phyloP scores from a whole-genome alignment of 2,888 invertebrate species.

The Helobdella robusta region DNA sequence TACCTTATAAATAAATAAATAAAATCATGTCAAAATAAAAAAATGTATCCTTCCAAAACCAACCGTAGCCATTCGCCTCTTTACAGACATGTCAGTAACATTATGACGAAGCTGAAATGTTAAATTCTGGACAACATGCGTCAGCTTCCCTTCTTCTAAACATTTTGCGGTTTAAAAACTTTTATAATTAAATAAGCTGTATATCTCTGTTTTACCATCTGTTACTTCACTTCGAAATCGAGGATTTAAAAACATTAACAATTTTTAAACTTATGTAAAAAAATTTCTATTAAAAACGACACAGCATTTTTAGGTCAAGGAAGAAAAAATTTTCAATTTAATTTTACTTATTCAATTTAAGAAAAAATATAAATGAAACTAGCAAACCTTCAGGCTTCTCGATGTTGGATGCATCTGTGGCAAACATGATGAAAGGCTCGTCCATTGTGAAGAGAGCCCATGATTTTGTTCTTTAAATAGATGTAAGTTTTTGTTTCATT shows the following conservation, averaged over 20 bases:
- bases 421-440: constrained; percentile 43
- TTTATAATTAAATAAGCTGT: no score
- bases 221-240: no score
- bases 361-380: no score
- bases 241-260: no score
- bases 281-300: background rate
- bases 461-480: constrained; percentile 32
- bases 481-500: no score
- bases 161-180: no score
- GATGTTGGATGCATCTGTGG: constrained; percentile 63
- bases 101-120: constrained; percentile 75
- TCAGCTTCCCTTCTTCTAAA: constrained; percentile 34
- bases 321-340: no score
- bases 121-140: constrained; percentile 74
- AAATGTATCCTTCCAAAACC: background rate
- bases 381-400: constrained; percentile 42
- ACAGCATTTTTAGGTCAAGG: no score
- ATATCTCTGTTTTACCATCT: no score
- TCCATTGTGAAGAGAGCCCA: constrained; percentile 38
- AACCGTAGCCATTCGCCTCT: constrained; percentile 72
- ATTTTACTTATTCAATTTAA: no score
- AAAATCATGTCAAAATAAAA: background rate
- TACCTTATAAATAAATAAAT: background rate
- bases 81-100: constrained; percentile 43
- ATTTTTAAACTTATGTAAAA: background rate